Evolutionary conservation across 30 jellyfish, hydroid and myxozoan species (phyloP), one percentile per base, ranked within the genome.

Genomic region (Cassiopea xamachana): DNA sequence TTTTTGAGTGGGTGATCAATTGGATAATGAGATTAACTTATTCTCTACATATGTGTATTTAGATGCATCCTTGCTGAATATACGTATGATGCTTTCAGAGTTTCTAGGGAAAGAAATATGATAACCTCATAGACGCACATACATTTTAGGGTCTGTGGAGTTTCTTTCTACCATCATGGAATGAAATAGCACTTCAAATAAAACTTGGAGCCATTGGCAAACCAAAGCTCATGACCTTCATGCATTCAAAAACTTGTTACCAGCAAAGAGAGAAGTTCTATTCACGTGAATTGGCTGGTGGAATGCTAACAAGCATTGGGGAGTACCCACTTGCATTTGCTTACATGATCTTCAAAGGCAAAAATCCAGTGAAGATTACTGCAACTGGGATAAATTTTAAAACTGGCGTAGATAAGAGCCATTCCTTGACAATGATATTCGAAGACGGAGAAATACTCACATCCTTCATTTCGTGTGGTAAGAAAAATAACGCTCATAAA

Each of bases 301-400:
- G 97, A 45, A 79, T 84, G 94, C 69, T 91, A 50, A 79, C 83
- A 46, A 84, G 90, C 59, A 74, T 91, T n/a, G 97, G 97, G 1
- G 91, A 74, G 61, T 91, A 91, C 76, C 80, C 94, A 27, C 80
- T 91, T 1, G 90, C 88, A 9, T 80, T 91, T 46, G 87, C 92
- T 2, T 50, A 91, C 77, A 39, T 86, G 83, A 80, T 91, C 6
- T 85, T 84, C 73, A 84, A 84, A 39, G 94, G 83, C 14, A 89
- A 77, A 60, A 85, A 79, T 18, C 94, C 94, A 46, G 79, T 69
- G 12, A 84, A 60, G 60, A 85, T 91, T 45, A 49, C 60, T 45
- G 97, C 97, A 10, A 50, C 90, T 18, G 94, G 97, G 71, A 44
- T 15, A 48, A 72, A 82, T 17, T 67, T 80, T 46, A 68, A 81